Evolutionary conservation across 2,888 invertebrate species (phyloP).

Genomic region (Netelia inedita): DNA sequence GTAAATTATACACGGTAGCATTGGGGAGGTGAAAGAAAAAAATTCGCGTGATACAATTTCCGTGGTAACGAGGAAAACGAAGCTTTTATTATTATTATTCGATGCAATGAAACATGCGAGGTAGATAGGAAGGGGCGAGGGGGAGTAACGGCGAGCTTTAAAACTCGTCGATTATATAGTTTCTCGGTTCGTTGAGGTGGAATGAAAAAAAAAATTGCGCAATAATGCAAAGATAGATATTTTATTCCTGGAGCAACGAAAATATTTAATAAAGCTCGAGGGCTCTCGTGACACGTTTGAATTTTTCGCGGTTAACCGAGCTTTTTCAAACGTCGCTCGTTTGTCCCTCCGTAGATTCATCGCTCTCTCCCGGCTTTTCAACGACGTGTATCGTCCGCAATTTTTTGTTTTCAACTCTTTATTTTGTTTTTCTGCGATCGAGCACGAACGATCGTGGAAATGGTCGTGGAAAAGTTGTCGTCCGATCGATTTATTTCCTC

Average conservation of each 20-base stretch:
- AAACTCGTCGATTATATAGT: neutral
- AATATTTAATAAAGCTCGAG: neutral
- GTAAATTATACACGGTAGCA: neutral
- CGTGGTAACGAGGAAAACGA: neutral
- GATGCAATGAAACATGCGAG: neutral
- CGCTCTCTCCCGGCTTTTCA: no score
- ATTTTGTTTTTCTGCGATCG: no score
- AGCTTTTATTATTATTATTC: neutral
- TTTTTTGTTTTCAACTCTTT: no score
- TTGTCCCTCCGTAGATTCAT: no score
- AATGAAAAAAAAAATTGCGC: no score
- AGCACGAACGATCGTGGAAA: no score
- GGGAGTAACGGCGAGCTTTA: neutral
- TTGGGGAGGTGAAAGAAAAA: neutral
- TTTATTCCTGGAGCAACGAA: no score
- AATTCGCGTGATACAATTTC: neutral
- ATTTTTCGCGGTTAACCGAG: no score
- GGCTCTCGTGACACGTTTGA: slow-evolving; percentile 4
- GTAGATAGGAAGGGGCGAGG: neutral
- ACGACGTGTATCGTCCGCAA: no score
- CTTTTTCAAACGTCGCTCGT: no score
- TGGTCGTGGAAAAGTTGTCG: neutral
- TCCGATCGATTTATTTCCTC: neutral
- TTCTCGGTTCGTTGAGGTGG: neutral
- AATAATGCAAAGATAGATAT: no score